Base-by-base conservation (phyloP, 2,797 vertebrate genomes). In the Pampus argenteus region DNA sequence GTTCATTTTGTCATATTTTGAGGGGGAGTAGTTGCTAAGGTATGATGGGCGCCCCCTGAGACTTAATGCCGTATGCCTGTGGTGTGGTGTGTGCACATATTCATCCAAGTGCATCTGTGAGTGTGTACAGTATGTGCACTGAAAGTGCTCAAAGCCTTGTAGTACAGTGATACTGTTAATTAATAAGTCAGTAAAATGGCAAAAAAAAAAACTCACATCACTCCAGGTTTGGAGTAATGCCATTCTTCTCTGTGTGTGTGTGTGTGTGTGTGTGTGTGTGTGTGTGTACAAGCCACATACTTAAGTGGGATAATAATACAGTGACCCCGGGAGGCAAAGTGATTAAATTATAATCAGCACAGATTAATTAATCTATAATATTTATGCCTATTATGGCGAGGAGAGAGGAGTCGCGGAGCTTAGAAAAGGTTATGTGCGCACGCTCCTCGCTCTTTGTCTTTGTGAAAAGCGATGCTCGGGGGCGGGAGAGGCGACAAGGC, bases 341-440 rank as follows among this genome's bases (percentile, higher is more conserved):
- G 96, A 98, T 99, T 98, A 97, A 98, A 99, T 97, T 97, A 98
- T 97, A 97, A 97, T 98, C 96, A 98, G 95, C 92, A 77, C 92
- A 94, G 96, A 97, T 97, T 97, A 98, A 98, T 98, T 98, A 97
- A 98, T 99, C 96, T 98, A 96, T 97, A 99, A 98, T 98, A 99
- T 98, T 98, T 97, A 96, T 96, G 96, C 95, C 96, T 96, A 95
- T 97, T 96, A 95, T 96, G 95, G 92, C 88, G 93, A 94, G 94
- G 91, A 82, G 91, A 94, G 94, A 95, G 92, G 81, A 95, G 95
- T 94, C 92, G 91, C 94, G 83, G 95, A 95, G 79, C 84, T 86
- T 25, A 79, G 84, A 86, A 97, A 97, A 97, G 96, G 96, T 96
- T 96, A 96, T 92, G 81, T 83, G 95, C 93, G 94, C 95, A 95